Evolutionary conservation across 2,797 vertebrate species (phyloP), one percentile per base, ranked within the genome.

Genomic region (Brachymystax lenok): DNA sequence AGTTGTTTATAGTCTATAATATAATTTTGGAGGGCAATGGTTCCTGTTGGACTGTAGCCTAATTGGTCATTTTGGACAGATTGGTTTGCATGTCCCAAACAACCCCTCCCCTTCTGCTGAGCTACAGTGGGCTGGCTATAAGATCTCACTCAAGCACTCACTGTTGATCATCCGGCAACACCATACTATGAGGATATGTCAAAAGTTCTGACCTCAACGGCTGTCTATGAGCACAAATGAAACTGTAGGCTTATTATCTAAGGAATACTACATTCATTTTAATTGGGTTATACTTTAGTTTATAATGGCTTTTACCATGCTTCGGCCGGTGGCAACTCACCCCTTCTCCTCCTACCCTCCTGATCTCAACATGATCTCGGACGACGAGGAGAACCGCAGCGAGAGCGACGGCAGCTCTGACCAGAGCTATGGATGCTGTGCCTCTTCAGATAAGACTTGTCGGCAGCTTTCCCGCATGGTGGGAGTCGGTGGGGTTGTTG

Each of bases 401-500:
- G 96, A 96, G 90, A 97, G 96, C 87, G 95, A 96, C 80, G 94
- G 94, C 54, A 94, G 94, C 74, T 96, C 95, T 2, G 96, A 97
- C 72, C 95, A 93, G 90, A 94, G 94, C 1, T 95, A 92, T 68
- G 94, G 94, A 79, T 96, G 93, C 92, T 96, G 93, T 80, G 92
- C 92, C 77, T 87, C 88, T 1, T 73, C 84, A 24, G 92, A 90
- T 68, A 79, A 85, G 28, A 27, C 10, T 12, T 89, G 87, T 82
- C 86, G 84, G 33, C 88, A 81, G 85, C 82, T 86, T 71, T 82
- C 90, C 14, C 82, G 92, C 4, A 88, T 92, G 64, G 50, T 90
- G 16, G 78, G 78, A 27, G 75, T 77, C 63, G 80, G 80, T 33
- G 93, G 90, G 0, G 88, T 94, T 76, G 94, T 94, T 76, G 92